Base-by-base conservation (phyloP, 2,888 invertebrate species). In the Nymphalis polychloros region DNA sequence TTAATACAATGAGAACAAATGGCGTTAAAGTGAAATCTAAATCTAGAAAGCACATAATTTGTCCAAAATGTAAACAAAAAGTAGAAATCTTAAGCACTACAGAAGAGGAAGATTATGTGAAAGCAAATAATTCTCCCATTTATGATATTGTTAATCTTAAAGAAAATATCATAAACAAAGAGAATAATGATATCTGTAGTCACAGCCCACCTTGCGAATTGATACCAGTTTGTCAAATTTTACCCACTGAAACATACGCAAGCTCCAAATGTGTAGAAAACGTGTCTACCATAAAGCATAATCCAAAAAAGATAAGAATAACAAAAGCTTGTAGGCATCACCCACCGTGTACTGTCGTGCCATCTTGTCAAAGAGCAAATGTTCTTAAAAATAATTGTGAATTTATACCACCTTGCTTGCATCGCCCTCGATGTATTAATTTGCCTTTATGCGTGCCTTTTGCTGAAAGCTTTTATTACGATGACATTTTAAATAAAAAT, bases 321-420 rank as follows among this genome's bases (percentile, higher is more conserved):
- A 88, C 89, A 17, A 91, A 91, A 81, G 90, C 89, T 8, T 91
- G 91, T 74, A 81, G 88, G 71, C 91, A 92, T 72, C 89, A 91
- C 71, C 90, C 91, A 3, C 91, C 91, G 1, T 91, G 91, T 73
- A 87, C 85, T 7, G 89, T 89, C 2, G 90, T 86, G n/a, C 91
- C 91, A 16, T 89, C 88, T 1, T 92, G 91, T 77, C 91, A 91
- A 78, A 86, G 84, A 73, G 76, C 81, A 23, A 86, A 82, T 68
- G 87, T 90, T 20, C 73, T 90, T 17, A 85, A 86, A 72, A 90
- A 88, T 72, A 87, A 90, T 67, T 89, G 88, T 72, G 87, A 90
- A 76, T 87, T 75, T 73, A 83, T 91, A 59, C 87, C 89, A 0
- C 90, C 90, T 2, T 90, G 91, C 65, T 77, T 87, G 70, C 91